Conservation (phyloP, 2,797 vertebrate genomes). For the Phrynocephalus guinanensis region DNA sequence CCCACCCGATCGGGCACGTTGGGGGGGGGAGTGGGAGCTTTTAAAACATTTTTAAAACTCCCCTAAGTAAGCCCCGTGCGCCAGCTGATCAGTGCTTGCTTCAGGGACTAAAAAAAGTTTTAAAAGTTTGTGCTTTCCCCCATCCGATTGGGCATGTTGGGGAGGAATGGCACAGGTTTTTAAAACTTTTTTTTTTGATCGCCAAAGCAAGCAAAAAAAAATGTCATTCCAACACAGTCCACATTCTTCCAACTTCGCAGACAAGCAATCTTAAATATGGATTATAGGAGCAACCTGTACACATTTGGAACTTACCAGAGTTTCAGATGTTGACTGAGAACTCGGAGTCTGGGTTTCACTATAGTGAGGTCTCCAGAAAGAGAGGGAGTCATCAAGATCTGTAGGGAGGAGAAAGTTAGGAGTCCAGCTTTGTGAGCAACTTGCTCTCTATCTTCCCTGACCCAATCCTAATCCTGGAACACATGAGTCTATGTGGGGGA, state of each 20-base stretch:
- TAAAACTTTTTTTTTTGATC: not conserved
- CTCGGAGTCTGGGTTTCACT: conserved; percentile 80
- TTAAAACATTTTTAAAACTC: no score
- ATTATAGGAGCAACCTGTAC: not conserved
- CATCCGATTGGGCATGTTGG: no score
- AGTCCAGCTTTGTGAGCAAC: conserved; percentile 1
- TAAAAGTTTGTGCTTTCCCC: no score
- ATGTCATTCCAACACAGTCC: not conserved
- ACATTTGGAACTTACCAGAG: conserved; percentile 82
- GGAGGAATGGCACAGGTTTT: no score
- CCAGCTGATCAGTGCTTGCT: no score
- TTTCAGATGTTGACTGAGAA: conserved; percentile 92
- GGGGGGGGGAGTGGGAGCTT: no score
- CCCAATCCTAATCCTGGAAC: not conserved
- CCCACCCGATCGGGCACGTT: no score
- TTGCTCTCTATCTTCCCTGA: no score
- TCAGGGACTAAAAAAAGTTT: no score
- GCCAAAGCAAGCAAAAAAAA: not conserved
- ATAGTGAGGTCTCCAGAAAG: conserved; percentile 81
- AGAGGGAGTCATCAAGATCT: conserved; percentile 88
- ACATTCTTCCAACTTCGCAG: not conserved
- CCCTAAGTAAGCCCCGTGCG: no score
- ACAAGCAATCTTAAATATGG: not conserved
- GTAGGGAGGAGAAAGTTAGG: conserved; percentile 23
- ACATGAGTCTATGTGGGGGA: not conserved